Conservation (phyloP, 2,888 invertebrate genomes). For the Pharmacophagus antenor region DNA sequence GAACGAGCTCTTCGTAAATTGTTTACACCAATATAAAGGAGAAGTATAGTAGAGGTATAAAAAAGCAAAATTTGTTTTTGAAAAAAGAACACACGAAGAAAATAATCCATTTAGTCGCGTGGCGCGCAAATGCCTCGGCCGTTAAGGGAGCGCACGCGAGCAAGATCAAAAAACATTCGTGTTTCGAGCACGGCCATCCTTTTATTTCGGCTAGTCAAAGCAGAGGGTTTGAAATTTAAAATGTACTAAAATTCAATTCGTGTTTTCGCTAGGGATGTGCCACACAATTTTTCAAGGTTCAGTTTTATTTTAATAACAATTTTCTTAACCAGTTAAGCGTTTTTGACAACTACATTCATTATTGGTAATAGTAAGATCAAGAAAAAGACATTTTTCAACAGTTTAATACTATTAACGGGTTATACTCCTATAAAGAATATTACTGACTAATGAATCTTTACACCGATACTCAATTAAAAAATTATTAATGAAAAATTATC, state of each 20-base stretch:
- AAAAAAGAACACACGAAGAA: slow-evolving; percentile 74
- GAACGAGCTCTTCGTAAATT: slow-evolving; percentile 46
- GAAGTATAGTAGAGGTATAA: slow-evolving; percentile 39
- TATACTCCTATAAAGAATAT: too few relatives aligned
- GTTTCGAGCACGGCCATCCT: slow-evolving; percentile 65
- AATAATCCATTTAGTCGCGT: slow-evolving; percentile 80
- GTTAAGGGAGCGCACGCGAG: slow-evolving; percentile 69
- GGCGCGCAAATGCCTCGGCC: slow-evolving; percentile 68
- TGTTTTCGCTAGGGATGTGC: slow-evolving; percentile 52
- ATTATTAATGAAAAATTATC: too few relatives aligned
- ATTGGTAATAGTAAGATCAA: too few relatives aligned
- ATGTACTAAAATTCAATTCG: slow-evolving; percentile 79
- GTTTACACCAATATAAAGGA: slow-evolving; percentile 39
- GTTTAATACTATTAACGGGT: too few relatives aligned
- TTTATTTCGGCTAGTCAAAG: slow-evolving; percentile 75
- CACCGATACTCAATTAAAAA: too few relatives aligned
- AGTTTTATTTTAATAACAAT: too few relatives aligned
- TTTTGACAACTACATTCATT: too few relatives aligned
- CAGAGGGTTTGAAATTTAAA: slow-evolving; percentile 71
- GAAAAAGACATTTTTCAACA: too few relatives aligned
- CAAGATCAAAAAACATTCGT: slow-evolving; percentile 71
- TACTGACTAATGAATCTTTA: too few relatives aligned
- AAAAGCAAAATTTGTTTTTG: slow-evolving; percentile 58
- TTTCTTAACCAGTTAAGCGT: too few relatives aligned
- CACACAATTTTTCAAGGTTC: neutral